Evolutionary conservation across 2,888 invertebrate species (phyloP), one percentile per base, ranked within the genome.

Genomic region (Noctua janthe): DNA sequence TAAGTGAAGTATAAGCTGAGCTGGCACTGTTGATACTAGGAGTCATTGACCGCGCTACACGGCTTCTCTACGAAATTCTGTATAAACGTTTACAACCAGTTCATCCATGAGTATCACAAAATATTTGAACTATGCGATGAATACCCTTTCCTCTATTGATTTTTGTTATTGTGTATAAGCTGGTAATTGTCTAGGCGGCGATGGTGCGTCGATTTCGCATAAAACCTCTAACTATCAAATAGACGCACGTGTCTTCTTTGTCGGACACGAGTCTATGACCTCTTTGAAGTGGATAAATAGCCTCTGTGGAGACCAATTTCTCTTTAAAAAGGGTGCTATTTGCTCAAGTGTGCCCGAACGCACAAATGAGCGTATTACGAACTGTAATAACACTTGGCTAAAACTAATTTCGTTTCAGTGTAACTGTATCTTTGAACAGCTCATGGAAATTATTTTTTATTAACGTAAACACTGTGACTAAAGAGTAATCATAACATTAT

Each of bases 171-270:
- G 89, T 90, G 85, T 86, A 87, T 81, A 84, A 78, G 81, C 82
- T 90, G 95, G 91, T 95, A 95, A 95, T 93, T 92, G 92, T 85
- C 74, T 86, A 85, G 91, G 88, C 91, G 90, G 71, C 62, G 89
- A 82, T 80, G 89, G 49, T 62, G 89, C 81, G 83, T 84, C 84
- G 91, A 91, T 92, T 94, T 95, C 91, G 91, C 93, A 91, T 94
- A 89, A 90, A 91, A 93, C 92, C 83, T 94, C 89, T 94, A 95
- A 95, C 89, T 93, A 88, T 87, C 90, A 91, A 93, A 91, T 90
- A 94, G 92, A 94, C 93, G 91, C 90, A 91, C 90, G 91, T 92
- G 90, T 90, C 88, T 84, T 87, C 87, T 92, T 92, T 92, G 93
- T 92, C 92, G 91, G 93, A 81, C 59, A 83, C 71, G 70, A 69